These are phyloP conservation scores for Rhynchonycteris naso DNA, from an alignment of 2,797 vertebrate genomes.

Conservation along the genomic window DNA sequence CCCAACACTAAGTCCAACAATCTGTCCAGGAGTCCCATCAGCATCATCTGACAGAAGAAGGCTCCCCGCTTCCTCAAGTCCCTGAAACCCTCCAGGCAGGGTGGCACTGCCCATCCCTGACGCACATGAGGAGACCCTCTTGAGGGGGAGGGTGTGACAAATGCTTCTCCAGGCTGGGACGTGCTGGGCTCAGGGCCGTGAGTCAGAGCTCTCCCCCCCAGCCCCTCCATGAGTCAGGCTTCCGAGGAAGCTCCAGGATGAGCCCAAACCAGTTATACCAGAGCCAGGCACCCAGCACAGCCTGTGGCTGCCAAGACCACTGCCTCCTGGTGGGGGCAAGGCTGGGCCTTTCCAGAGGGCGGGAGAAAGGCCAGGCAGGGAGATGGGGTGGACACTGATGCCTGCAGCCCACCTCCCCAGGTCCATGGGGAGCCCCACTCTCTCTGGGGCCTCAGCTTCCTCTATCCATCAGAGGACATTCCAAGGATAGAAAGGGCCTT, in stretches of 20 bases:
- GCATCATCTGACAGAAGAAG: neutral
- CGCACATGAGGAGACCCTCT: accelerated
- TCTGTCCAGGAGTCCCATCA: neutral
- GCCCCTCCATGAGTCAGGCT: neutral
- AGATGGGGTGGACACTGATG: too few species aligned
- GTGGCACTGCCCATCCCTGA: neutral
- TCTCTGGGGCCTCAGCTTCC: neutral
- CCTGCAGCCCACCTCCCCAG: neutral
- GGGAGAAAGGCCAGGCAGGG: neutral
- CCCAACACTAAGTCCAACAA: accelerated
- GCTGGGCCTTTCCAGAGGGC: neutral
- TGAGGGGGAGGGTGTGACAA: neutral
- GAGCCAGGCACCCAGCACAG: neutral
- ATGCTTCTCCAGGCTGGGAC: neutral
- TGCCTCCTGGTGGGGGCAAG: neutral
- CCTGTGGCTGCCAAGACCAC: neutral
- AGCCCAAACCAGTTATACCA: constrained; percentile 19
- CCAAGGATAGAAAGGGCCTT: neutral
- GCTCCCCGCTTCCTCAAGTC: neutral
- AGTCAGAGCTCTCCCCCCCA: neutral
- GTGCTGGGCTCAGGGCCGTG: neutral
- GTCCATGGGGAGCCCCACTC: accelerated
- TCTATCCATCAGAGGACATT: neutral
- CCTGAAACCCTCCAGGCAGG: too few species aligned
- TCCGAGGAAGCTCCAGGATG: neutral